phyloP scores from a whole-genome alignment of 2,113 vertebrate species.

The Eptesicus fuscus region DNA sequence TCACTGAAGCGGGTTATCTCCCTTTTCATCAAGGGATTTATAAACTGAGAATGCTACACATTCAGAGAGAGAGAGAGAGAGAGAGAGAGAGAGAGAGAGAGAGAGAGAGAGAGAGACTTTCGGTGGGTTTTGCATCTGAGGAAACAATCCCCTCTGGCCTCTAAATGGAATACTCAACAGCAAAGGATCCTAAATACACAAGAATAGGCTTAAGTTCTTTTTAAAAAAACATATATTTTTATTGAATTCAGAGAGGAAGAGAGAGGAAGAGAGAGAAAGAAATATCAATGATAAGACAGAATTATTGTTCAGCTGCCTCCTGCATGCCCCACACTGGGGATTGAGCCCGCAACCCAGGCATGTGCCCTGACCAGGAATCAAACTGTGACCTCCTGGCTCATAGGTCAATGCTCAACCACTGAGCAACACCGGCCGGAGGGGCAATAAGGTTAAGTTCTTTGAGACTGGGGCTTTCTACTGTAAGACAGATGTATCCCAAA shows the following conservation, averaged over 20 bases:
- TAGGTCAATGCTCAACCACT: no score
- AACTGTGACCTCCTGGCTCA: no score
- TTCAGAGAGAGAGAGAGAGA: neutral
- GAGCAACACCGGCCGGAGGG: no score
- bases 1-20: neutral
- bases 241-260: neutral
- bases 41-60: neutral
- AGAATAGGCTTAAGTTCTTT: neutral
- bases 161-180: neutral
- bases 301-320: no score
- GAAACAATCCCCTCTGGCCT: neutral
- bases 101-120: neutral
- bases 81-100: neutral
- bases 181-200: neutral
- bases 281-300: neutral
- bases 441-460: neutral
- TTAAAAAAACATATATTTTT: neutral
- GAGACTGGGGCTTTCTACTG: neutral
- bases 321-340: no score
- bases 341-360: no score
- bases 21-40: neutral
- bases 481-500: neutral
- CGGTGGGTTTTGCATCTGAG: neutral
- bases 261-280: neutral
- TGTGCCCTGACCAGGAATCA: no score